Conservation (phyloP, 2,113 vertebrate genomes). For the Colius striatus region DNA sequence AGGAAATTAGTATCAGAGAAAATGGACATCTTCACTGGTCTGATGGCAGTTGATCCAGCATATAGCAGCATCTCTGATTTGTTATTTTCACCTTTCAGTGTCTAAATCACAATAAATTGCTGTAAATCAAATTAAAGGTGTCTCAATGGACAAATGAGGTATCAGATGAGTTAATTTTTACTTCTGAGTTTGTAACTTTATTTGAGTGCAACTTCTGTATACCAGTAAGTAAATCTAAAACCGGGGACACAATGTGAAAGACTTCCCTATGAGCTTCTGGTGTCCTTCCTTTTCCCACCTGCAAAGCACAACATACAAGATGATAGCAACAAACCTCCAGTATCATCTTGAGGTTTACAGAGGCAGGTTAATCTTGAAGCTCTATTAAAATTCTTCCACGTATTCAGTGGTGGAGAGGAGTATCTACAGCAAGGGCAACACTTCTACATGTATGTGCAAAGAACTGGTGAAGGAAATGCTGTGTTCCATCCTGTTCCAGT, state of each 20-base stretch:
- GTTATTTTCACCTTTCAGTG: neutral
- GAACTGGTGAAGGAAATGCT: neutral
- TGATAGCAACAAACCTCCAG: neutral
- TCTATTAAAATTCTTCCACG: rapidly evolving
- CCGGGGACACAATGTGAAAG: neutral
- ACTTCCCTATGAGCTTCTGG: neutral
- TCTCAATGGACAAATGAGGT: neutral
- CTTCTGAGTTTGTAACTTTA: neutral
- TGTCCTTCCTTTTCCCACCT: neutral
- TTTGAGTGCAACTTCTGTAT: neutral
- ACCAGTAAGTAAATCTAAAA: neutral
- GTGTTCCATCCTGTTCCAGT: neutral
- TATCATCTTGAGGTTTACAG: neutral
- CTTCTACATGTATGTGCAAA: neutral
- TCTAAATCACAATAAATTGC: neutral
- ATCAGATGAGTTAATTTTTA: neutral
- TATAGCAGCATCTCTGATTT: neutral
- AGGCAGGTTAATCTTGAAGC: neutral
- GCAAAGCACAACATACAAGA: rapidly evolving
- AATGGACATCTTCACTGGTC: neutral
- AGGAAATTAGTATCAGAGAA: neutral
- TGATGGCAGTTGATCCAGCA: rapidly evolving
- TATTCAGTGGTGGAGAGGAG: neutral
- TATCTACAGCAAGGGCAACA: neutral
- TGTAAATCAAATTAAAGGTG: neutral